Evolutionary conservation across 2,888 invertebrate species (phyloP).

Genomic region (Ethmia dodecea): DNA sequence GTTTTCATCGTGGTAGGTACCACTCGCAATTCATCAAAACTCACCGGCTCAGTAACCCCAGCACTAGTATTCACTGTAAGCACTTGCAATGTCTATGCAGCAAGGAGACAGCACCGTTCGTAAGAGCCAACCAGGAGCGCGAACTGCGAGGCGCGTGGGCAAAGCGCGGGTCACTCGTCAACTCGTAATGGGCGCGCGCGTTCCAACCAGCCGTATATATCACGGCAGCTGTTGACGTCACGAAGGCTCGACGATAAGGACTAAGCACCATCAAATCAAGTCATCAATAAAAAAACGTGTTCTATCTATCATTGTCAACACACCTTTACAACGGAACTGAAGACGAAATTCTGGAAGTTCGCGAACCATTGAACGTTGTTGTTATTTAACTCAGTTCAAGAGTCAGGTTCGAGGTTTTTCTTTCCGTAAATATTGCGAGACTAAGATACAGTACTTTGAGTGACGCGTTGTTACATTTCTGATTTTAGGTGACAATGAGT

Average conservation of each 20-base stretch:
- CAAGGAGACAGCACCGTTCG: constrained; percentile 27
- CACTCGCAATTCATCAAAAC: no score
- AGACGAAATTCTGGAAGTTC: no score
- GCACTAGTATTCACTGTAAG: constrained; percentile 44
- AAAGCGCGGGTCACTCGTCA: constrained; percentile 47
- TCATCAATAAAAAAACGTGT: constrained; percentile 32
- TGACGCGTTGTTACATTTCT: no score
- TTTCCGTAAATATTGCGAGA: no score
- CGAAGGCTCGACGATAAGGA: constrained; percentile 42
- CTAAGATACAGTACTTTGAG: no score
- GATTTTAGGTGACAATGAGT: no score
- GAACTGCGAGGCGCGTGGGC: constrained; percentile 43
- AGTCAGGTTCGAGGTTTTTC: no score
- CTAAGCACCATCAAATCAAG: constrained; percentile 27
- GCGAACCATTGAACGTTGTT: no score
- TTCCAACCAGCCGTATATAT: constrained; percentile 54
- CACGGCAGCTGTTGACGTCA: constrained; percentile 54
- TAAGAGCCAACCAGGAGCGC: constrained; percentile 30
- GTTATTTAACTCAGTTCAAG: no score
- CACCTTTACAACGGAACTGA: no score
- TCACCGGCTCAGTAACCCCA: constrained; percentile 38
- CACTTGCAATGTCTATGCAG: constrained; percentile 33
- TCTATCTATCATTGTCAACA: constrained; percentile 31
- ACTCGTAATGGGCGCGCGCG: constrained; percentile 65
- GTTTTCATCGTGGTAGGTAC: no score